A percentile compares a stretch with the other conserved stretches of the same genome.
phyloP scores from a whole-genome alignment of 2,797 vertebrate genomes.

The Myotis findleyi region DNA sequence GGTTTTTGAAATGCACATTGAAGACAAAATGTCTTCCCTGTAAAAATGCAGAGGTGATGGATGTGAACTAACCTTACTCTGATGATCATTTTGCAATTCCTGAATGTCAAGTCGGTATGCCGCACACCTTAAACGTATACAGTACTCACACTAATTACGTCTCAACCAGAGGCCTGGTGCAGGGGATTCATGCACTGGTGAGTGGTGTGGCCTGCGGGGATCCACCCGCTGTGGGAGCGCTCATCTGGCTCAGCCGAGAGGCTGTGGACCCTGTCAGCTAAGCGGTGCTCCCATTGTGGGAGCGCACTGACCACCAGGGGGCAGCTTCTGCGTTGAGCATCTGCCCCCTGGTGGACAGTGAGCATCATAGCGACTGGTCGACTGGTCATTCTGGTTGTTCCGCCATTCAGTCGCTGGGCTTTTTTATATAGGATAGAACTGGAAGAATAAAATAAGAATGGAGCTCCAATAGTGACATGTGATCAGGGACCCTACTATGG shows the following conservation, averaged over 20 bases:
- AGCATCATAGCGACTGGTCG: too few relatives aligned
- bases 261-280: too few relatives aligned
- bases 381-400: too few relatives aligned
- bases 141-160: not conserved
- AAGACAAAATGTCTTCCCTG: constrained; percentile 3
- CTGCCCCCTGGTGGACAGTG: too few relatives aligned
- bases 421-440: not conserved
- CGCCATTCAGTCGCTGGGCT: too few relatives aligned
- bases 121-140: not conserved
- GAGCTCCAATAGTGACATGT: not conserved
- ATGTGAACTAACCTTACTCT: not conserved
- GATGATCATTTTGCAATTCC: not conserved
- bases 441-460: constrained; percentile 5
- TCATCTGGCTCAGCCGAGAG: too few relatives aligned
- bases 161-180: not conserved
- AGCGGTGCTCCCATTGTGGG: too few relatives aligned
- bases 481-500: not conserved
- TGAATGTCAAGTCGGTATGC: not conserved
- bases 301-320: too few relatives aligned
- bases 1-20: constrained; percentile 17
- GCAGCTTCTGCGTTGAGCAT: too few relatives aligned
- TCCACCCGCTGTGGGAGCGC: too few relatives aligned
- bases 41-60: not conserved
- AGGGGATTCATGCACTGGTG: too few relatives aligned
- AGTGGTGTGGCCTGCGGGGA: too few relatives aligned